A percentile compares a stretch with the other conserved stretches of the same genome.
These are phyloP conservation scores for Prorops nasuta DNA, from an alignment of 1,140 invertebrate species.

Conservation along the genomic window DNA sequence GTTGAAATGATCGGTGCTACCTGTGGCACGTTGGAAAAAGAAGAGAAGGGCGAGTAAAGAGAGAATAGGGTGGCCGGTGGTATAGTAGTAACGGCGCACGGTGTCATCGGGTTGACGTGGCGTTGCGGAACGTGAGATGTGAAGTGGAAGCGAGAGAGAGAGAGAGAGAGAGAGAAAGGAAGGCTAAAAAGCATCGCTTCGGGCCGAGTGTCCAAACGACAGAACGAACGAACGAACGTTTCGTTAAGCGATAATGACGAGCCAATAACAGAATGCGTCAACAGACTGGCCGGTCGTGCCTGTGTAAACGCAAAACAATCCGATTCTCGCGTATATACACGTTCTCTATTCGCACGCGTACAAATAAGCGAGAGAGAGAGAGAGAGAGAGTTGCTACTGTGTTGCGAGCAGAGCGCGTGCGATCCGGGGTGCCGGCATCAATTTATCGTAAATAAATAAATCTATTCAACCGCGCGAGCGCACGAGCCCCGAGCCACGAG, in stretches of 20 bases:
- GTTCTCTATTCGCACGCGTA: not conserved
- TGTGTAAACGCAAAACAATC: constrained; percentile 49
- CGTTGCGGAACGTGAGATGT: no score
- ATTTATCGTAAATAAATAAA: constrained; percentile 54
- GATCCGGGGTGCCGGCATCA: constrained; percentile 45
- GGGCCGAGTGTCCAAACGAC: constrained; percentile 26
- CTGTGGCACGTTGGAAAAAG: no score
- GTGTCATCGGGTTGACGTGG: no score
- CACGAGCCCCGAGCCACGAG: no score
- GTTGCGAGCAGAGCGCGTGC: not conserved
- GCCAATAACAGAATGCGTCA: constrained; percentile 48
- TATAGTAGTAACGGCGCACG: no score
- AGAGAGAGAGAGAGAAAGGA: constrained; percentile 3
- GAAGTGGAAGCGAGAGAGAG: no score
- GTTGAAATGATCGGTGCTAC: no score
- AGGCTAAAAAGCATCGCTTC: constrained; percentile 24
- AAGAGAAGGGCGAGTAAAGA: no score
- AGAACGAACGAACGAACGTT: constrained; percentile 33
- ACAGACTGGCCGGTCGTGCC: constrained; percentile 29
- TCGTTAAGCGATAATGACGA: constrained; percentile 54
- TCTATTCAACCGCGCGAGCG: constrained; percentile 45
- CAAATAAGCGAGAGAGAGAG: not conserved
- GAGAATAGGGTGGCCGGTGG: no score
- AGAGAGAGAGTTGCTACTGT: not conserved
- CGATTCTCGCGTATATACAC: constrained; percentile 24